phyloP scores from a whole-genome alignment of 23 tunicate genomes.

The Aplidium turbinatum region DNA sequence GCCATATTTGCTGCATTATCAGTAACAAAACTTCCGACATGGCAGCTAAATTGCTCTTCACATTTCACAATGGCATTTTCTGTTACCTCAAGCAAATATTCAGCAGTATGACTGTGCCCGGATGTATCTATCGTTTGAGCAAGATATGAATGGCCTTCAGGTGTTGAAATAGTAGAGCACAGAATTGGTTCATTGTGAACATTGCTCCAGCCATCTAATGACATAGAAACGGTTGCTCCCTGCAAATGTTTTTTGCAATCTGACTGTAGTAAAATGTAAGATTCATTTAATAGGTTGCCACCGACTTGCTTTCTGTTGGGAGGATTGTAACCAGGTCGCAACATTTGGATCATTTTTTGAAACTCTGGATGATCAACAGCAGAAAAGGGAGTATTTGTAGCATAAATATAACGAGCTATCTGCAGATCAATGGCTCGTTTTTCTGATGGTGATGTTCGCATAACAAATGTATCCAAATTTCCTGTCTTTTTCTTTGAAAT shows the following conservation, averaged over 20 bases:
- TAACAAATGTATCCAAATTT: background rate
- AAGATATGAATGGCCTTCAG: constrained; percentile 5
- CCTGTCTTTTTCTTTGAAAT: background rate
- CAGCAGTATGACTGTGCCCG: constrained; percentile 12
- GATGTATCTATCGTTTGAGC: background rate
- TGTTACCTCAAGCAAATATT: constrained; percentile 6
- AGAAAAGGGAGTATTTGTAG: constrained; percentile 9
- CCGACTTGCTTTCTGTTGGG: constrained; percentile 12
- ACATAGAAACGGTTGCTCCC: constrained; percentile 5
- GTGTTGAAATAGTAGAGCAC: background rate
- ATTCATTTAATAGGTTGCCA: constrained; percentile 10
- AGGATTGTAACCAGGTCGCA: constrained; percentile 19
- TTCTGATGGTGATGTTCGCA: background rate
- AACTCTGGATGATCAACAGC: constrained; percentile 17
- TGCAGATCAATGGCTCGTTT: constrained; percentile 2
- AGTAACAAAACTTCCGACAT: constrained; percentile 12
- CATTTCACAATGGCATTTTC: background rate
- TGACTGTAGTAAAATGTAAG: background rate
- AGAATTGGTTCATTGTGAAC: constrained; percentile 17
- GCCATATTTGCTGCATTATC: constrained; percentile 26
- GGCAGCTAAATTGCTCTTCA: constrained; percentile 15
- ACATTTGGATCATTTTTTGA: constrained; percentile 9
- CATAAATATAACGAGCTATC: constrained; percentile 14
- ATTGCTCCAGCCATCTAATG: constrained; percentile 15
- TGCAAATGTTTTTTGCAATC: constrained; percentile 6